Percentiles rank a stretch among this genome's conserved stretches.
phyloP scores from a whole-genome alignment of 2,888 invertebrate species.

The Hanleya hanleyi region DNA sequence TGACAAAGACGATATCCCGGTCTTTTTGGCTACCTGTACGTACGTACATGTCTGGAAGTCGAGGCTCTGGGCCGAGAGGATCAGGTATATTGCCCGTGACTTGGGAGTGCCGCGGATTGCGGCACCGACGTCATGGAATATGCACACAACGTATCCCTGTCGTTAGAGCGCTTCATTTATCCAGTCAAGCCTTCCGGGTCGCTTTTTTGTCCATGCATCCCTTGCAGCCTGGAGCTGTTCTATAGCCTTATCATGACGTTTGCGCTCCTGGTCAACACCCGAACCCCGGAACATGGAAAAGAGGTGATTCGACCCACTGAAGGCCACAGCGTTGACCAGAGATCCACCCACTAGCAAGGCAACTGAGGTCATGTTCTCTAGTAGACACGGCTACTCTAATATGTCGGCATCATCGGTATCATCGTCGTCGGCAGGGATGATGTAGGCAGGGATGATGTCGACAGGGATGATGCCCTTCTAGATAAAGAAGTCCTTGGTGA shows the following conservation, averaged over 20 bases:
- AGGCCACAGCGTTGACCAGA: conserved; percentile 3
- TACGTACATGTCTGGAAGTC: no score
- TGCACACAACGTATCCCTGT: conserved; percentile 27
- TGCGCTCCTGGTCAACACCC: conserved; percentile 23
- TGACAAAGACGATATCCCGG: no score
- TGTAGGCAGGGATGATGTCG: no score
- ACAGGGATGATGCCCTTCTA: no score
- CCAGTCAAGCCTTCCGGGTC: conserved; percentile 29
- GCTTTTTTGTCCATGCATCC: conserved; percentile 24
- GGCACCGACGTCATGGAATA: conserved; percentile 31
- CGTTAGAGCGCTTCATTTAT: conserved; percentile 31
- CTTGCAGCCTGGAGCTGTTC: conserved; percentile 33
- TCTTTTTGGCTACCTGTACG: no score
- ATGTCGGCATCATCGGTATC: no score
- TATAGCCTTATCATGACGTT: conserved; percentile 36
- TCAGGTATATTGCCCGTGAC: conserved; percentile 3
- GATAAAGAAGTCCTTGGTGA: no score
- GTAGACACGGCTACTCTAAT: no score
- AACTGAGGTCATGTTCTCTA: conserved; percentile 6
- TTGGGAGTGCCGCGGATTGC: conserved; percentile 11
- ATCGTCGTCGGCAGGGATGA: no score
- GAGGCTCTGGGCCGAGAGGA: no score
- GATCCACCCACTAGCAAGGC: conserved; percentile 2
- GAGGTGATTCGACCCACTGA: not conserved
- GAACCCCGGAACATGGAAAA: not conserved